Evolutionary conservation across 2,113 vertebrate genomes (phyloP), one percentile per base, ranked within the genome.

Genomic region (Bostrychus sinensis): DNA sequence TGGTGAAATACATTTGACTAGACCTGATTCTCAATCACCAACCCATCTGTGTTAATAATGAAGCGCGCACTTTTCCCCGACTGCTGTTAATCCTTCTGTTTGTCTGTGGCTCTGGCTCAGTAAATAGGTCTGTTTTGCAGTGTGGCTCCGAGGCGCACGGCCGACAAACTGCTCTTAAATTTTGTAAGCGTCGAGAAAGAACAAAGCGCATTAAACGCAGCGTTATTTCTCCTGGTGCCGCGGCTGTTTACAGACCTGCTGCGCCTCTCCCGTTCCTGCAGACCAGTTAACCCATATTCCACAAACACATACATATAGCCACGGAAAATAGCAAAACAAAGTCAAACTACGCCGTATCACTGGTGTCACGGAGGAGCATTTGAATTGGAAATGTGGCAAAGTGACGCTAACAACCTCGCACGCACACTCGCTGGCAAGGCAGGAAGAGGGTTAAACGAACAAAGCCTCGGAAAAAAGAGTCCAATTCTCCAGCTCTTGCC

Each of bases 401-500:
- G 75, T 77, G 83, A 85, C 38, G 66, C 82, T 79, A 87, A 89
- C 81, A 82, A 85, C 64, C 70, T 56, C 28, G 28, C 50, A 66
- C 78, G 28, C 50, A 68, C 76, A 28, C 72, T 71, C 3, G 28
- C 71, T 66, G 6, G 22, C 63, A 70, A 78, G 80, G 78, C 73
- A 8, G 62, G 75, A 82, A 73, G 79, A 79, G 85, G 88, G 88
- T 90, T 89, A 92, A 86, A 75, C 60, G 73, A 90, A 89, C 84
- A 86, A 84, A 89, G 84, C 83, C 82, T 90, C 79, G 84, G 9
- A 38, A 86, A 91, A 91, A 87, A 72, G 81, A 80, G 80, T 74
- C 78, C 79, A 89, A 90, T 91, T 78, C 90, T 89, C 86, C 64
- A 81, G 77, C 72, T 86, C 82, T 82, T 87, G 76, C 80, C 86